Evolutionary conservation across 2,888 invertebrate species (phyloP).

Genomic region (Drosophila testacea): DNA sequence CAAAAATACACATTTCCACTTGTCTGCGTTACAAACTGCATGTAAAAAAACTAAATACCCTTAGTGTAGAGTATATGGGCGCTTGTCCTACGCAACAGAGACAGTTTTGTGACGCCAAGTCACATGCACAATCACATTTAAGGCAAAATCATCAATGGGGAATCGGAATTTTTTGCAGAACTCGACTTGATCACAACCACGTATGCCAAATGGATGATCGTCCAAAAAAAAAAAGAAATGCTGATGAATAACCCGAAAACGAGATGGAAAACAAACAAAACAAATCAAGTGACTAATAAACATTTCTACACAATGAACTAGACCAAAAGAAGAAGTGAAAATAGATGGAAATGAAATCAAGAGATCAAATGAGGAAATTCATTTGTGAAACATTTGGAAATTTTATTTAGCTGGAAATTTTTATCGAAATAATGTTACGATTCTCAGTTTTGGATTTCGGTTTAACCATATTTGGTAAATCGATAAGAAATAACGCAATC

Average conservation of each 20-base stretch:
- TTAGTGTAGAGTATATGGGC: neutral
- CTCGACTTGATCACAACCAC: conserved; percentile 20
- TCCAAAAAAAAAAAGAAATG: neutral
- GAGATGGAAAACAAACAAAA: neutral
- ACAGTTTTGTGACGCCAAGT: conserved; percentile 35
- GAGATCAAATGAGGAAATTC: conserved; percentile 2
- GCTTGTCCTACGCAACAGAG: conserved; percentile 6
- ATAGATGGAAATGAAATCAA: neutral
- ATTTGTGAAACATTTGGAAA: neutral
- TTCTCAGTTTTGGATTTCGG: neutral
- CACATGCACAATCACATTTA: conserved; percentile 38
- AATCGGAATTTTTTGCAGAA: conserved; percentile 5
- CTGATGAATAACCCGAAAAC: neutral
- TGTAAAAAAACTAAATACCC: neutral
- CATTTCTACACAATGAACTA: neutral
- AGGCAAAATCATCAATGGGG: neutral
- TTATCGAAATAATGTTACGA: neutral
- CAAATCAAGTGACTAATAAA: neutral
- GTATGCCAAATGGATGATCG: conserved; percentile 11
- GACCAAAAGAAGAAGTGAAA: neutral
- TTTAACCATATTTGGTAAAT: neutral
- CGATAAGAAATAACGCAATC: conserved; percentile 7
- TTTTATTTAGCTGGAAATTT: neutral
- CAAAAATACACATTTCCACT: too few species aligned
- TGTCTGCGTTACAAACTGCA: neutral